Base-by-base conservation (phyloP, 2,113 vertebrate genomes). In the Calcarius ornatus region DNA sequence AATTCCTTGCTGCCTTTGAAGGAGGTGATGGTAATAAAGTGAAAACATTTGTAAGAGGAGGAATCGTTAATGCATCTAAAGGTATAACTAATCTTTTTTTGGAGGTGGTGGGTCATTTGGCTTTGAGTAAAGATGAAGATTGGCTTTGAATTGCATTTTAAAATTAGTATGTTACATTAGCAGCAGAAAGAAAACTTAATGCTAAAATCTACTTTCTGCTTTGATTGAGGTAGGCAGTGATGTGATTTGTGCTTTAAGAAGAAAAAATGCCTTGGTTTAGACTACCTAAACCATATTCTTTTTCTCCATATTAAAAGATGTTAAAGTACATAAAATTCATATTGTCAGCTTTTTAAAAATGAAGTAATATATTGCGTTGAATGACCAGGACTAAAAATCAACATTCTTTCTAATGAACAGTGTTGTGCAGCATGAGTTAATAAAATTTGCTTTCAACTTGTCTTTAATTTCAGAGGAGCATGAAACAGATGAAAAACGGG, bases 1-100 rank as follows among this genome's bases (percentile, higher is more conserved):
- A 99, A 95, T 99, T 99, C 97, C 99, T 99, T 75, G 99, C 99
- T 95, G 99, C 99, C 27, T 99, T 99, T 98, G 99, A 99, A 98
- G 99, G 99, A 96, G 98, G 99, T 64, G 98, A 99, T 93, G 99
- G 98, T 70, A 98, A 98, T 85, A 99, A 99, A 98, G 99, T 99
- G 69, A 99, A 99, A 97, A 99, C 99, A 3, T 99, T 99, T 97
- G 99, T 99, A 63, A 98, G 99, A 81, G 99, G 99, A 86, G 99
- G 99, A 92, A 98, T 99, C 94, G 99, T 99, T 94, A 99, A 99
- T 97, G 99, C 99, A 84, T 97, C 99, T 71, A 99, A 99, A 99
- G 99, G 99, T 99, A 98, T 87, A 94, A 56, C 10, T 94, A 9
- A 70, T 68, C 40, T 90, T 89, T 70, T 47, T 19, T 47, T n/a